phyloP scores from a whole-genome alignment of 1,140 invertebrate genomes.

The Formica exsecta region DNA sequence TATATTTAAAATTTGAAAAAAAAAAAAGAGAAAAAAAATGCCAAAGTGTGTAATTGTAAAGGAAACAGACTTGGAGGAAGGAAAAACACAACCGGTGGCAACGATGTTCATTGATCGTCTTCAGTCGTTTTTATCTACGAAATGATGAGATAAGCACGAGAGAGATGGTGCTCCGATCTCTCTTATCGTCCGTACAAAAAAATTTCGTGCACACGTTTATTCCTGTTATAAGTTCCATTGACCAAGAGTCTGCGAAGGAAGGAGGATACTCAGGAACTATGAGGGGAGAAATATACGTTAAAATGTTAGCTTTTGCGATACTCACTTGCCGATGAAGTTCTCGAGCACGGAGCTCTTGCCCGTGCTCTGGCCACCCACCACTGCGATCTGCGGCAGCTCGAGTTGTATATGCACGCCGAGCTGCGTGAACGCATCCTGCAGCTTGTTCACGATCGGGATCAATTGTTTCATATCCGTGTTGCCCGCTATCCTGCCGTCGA shows the following conservation, averaged over 20 bases:
- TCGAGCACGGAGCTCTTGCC: conserved; percentile 99
- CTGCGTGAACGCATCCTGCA: conserved; percentile 99
- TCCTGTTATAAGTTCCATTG: not conserved
- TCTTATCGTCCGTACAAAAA: too few species aligned
- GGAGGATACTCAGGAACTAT: not conserved
- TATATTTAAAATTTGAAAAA: not conserved
- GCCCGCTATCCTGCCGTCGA: conserved; percentile 89
- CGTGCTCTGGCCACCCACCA: conserved; percentile 99
- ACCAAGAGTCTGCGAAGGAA: too few species aligned
- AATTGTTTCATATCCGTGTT: conserved; percentile 98
- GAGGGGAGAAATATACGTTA: not conserved
- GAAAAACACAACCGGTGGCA: not conserved
- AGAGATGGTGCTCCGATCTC: too few species aligned
- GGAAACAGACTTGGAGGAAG: not conserved
- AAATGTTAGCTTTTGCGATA: conserved; percentile 67
- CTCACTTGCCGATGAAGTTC: conserved; percentile 99
- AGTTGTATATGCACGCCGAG: conserved; percentile 98
- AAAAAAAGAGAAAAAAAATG: not conserved
- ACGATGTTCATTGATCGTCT: not conserved
- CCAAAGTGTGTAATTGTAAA: not conserved
- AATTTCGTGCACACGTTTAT: not conserved
- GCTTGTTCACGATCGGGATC: conserved; percentile 99
- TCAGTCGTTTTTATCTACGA: not conserved
- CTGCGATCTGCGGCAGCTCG: conserved; percentile 99
- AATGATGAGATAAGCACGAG: too few species aligned